Percentiles rank a stretch among this genome's conserved stretches.
phyloP scores from a whole-genome alignment of 2,888 invertebrate species.

The Cephonodes hylas region DNA sequence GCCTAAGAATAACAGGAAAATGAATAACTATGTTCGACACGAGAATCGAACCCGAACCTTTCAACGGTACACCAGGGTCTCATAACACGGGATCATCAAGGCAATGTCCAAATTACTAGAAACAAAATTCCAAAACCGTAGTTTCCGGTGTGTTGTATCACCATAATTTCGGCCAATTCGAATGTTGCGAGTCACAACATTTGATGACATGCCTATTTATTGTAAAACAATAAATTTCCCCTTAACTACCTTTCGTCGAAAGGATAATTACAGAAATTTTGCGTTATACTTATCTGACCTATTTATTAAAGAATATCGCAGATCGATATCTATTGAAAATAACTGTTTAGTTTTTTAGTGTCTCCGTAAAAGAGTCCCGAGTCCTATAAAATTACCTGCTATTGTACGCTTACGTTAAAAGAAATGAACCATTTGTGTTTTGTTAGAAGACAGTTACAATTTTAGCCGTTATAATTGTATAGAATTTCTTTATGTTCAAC shows the following conservation, averaged over 20 bases:
- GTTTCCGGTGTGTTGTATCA: conserved; percentile 24
- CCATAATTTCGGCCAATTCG: conserved; percentile 33
- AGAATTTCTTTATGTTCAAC: conserved; percentile 71
- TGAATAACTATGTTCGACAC: no score
- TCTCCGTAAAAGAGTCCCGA: conserved; percentile 50
- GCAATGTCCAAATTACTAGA: no score
- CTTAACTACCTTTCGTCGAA: conserved; percentile 57
- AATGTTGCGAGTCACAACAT: conserved; percentile 38
- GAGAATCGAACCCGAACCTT: no score
- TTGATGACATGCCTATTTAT: conserved; percentile 50
- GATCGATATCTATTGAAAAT: conserved; percentile 56
- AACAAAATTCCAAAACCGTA: no score
- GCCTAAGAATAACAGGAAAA: no score
- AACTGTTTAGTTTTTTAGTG: conserved; percentile 63
- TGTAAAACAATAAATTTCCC: conserved; percentile 72
- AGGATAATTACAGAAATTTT: conserved; percentile 65
- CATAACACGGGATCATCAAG: no score
- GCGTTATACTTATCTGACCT: conserved; percentile 62
- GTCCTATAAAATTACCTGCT: conserved; percentile 74
- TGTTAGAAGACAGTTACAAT: conserved; percentile 77
- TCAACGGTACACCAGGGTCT: no score
- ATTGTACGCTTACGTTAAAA: conserved; percentile 62
- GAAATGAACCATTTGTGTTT: conserved; percentile 61
- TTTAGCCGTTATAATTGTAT: conserved; percentile 81
- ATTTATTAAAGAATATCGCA: conserved; percentile 66